Evolutionary conservation across 1,140 invertebrate species (phyloP), one percentile per base, ranked within the genome.

Genomic region (Myzus persicae): DNA sequence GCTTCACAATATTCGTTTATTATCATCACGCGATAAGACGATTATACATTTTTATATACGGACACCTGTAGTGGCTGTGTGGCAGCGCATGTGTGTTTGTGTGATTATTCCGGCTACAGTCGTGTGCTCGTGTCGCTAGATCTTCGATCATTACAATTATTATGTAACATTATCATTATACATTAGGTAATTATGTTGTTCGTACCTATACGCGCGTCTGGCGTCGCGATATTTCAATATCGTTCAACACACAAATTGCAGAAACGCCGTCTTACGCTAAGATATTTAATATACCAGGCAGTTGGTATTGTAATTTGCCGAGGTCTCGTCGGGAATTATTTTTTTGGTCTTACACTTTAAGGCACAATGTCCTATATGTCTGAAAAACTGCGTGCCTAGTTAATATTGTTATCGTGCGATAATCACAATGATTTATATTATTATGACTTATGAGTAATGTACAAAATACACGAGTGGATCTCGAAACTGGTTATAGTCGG

Each of bases 1-100:
- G 24, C 38, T 44, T 31, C 42, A 31, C 26, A 6, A 44, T 44
- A 44, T 85, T 87, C 26, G 85, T 87, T 48, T 46, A n/a, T 87
- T 87, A 87, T 87, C 31, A 46, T n/a, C 44, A 46, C 31, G 85
- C 44, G 85, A 87, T 87, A 87, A 87, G 85, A 46, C 11, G 40
- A 42, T 24, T 26, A 42, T 31, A 40, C 18, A 76, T n/a, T 76
- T n/a, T 36, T 5, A 76, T 76, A n/a, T n/a, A 46, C 44, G 44
- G 44, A 87, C 85, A 87, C 85, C 42, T 46, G 44, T 46, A 46
- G 84, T 44, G 9, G 6, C 46, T 46, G 46, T n/a, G n/a, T n/a
- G n/a, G n/a, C n/a, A 5, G 82, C 1, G 20, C 3, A 24, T 82
- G 20, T 84, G 26, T 31, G 54, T 67, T 24, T 59, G 26, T 20